Conservation (phyloP, 2,888 invertebrate species). For the Drosophila nigricruria region DNA sequence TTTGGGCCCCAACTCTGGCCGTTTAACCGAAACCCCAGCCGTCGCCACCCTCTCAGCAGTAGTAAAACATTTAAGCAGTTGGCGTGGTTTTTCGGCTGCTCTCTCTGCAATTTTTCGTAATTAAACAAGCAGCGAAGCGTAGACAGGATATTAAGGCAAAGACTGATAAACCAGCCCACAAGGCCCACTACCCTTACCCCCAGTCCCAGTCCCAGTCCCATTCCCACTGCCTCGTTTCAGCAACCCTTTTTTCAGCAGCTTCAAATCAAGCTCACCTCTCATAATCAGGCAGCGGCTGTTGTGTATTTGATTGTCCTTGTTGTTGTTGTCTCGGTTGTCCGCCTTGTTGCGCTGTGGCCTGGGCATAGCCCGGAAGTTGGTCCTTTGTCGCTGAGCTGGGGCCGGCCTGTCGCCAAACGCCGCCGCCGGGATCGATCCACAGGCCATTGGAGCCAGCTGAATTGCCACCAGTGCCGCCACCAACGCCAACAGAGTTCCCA, state of each 20-base stretch:
- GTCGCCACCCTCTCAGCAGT: neutral
- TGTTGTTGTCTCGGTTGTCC: constrained; percentile 57
- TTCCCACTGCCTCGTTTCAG: neutral
- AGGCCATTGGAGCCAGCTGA: constrained; percentile 73
- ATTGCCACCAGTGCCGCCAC: constrained; percentile 36
- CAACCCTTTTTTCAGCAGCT: constrained; percentile 40
- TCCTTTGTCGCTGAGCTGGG: constrained; percentile 81
- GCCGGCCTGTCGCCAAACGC: constrained; percentile 85
- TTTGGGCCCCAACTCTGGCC: neutral
- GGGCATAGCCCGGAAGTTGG: constrained; percentile 85
- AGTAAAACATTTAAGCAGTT: constrained; percentile 61
- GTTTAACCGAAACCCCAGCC: neutral
- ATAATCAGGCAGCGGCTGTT: constrained; percentile 85
- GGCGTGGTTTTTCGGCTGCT: constrained; percentile 45
- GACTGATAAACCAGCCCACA: constrained; percentile 65
- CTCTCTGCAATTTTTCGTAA: constrained; percentile 71
- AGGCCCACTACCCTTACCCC: neutral
- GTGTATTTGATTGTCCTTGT: constrained; percentile 65
- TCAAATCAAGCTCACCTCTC: constrained; percentile 83
- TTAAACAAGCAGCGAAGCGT: constrained; percentile 77
- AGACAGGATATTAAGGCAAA: constrained; percentile 79
- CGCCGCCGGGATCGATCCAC: constrained; percentile 86
- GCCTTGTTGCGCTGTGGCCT: constrained; percentile 76
- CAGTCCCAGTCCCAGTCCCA: neutral
- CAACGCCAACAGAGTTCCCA: constrained; percentile 35